Conservation (phyloP, 2,113 vertebrate species). For the Verasper variegatus region DNA sequence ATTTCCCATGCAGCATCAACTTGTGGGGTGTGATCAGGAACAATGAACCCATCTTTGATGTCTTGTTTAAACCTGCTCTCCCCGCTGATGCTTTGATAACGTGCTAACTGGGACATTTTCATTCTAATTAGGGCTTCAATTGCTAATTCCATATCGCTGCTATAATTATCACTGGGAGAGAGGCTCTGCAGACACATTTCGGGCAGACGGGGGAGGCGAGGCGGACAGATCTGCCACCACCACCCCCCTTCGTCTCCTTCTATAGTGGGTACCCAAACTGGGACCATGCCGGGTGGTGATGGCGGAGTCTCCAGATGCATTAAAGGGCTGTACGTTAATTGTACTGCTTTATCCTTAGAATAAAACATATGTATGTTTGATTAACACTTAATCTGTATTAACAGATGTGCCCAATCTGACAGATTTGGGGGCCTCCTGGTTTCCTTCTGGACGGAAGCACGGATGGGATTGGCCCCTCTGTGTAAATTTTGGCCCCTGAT, state of each 20-base stretch:
- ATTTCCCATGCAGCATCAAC: conserved; percentile 1
- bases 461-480: too few species aligned
- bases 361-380: too few species aligned
- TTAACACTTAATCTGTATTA: too few species aligned
- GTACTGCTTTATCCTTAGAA: too few species aligned
- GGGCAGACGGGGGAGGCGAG: conserved; percentile 9
- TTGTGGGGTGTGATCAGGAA: conserved; percentile 22
- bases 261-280: background rate
- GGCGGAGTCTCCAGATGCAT: too few species aligned
- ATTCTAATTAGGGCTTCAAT: conserved; percentile 96
- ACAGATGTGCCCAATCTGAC: too few species aligned
- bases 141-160: conserved; percentile 93
- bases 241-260: background rate
- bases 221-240: background rate
- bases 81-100: conserved; percentile 91
- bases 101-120: conserved; percentile 95
- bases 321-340: too few species aligned
- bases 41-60: conserved; percentile 88
- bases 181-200: conserved; percentile 29
- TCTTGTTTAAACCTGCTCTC: conserved; percentile 90
- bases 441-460: too few species aligned
- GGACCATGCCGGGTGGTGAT: background rate
- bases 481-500: too few species aligned
- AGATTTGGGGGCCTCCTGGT: too few species aligned
- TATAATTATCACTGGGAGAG: conserved; percentile 89